Conservation (phyloP, 2,113 vertebrate species). For the Brachirus orientalis region DNA sequence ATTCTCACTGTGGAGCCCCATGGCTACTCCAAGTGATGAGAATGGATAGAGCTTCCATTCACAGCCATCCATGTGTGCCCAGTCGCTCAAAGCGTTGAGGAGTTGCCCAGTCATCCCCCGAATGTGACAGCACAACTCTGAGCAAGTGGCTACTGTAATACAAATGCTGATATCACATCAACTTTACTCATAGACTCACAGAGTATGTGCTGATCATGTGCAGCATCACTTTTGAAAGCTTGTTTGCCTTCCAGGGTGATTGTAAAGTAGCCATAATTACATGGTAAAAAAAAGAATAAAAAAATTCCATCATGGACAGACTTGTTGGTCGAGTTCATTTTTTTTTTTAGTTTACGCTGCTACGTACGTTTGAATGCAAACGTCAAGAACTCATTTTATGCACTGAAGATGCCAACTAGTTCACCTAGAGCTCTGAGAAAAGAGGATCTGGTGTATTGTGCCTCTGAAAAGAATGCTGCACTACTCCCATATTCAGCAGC, state of each 20-base stretch:
- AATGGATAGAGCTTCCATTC: conserved; percentile 74
- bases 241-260: conserved; percentile 15
- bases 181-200: conserved; percentile 13
- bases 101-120: conserved; percentile 60
- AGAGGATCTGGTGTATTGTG: conserved; percentile 58
- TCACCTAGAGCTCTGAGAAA: conserved; percentile 69
- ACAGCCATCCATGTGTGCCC: conserved; percentile 66
- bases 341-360: conserved; percentile 20
- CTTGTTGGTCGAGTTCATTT: neutral
- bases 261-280: conserved; percentile 15
- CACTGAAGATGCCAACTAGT: conserved; percentile 57
- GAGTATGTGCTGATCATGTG: conserved; percentile 8
- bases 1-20: conserved; percentile 65
- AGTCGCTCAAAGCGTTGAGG: conserved; percentile 68
- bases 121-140: conserved; percentile 57
- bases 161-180: conserved; percentile 34
- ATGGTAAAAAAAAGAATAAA: conserved; percentile 65
- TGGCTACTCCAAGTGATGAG: conserved; percentile 70
- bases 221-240: conserved; percentile 25
- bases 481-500: conserved; percentile 60
- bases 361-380: conserved; percentile 50
- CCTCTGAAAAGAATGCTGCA: conserved; percentile 45
- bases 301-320: conserved; percentile 45
- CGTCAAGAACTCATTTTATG: conserved; percentile 68
- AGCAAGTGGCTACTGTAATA: conserved; percentile 32